Base-by-base conservation (phyloP, 2,888 invertebrate genomes). In the Cosmia pyralina region DNA sequence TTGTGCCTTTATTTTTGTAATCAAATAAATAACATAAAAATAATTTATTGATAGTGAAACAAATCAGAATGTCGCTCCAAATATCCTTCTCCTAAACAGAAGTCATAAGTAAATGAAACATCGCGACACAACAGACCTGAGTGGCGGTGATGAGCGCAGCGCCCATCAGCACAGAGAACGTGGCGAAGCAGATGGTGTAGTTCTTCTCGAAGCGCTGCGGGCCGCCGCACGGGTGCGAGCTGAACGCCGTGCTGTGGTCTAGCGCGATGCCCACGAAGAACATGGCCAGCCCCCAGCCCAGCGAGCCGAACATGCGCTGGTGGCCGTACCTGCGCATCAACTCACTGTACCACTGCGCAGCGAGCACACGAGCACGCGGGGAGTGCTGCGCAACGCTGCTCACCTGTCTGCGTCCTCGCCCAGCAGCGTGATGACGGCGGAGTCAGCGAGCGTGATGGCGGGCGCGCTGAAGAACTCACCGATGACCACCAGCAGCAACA, bases 261-360 rank as follows among this genome's bases (percentile, higher is more conserved):
- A 99, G 96, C 2, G 98, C 99, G 88, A 99, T 99, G 75, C 99
- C 99, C 76, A 99, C 99, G 92, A 99, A 98, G 95, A 99, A 99
- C 99, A 99, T 99, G 62, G 99, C 98, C 86, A 99, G 96, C 46
- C 99, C 99, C 99, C 99, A 99, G 60, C 99, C 99, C 72, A 99
- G 96, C 28, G 99, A 99, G 3, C 99, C 99, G 91, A 99, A 99
- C 99, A 99, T 99, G 85, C 99, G 97, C 95, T 99, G 99, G 89
- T 99, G 98, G 0, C 99, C 99, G 92, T 99, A 99, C 86, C 98
- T 95, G 87, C 59, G 41, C 50, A 41, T 11, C 44, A 13, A 34
- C 41, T 64, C 13, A 19, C 19, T 50, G 46, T 34, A 58, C n/a
- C 44, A 34, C 22, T 57, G 34, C 17, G 62, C n/a, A 34, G 15